These are phyloP conservation scores for Saturnia japonica DNA, from an alignment of 2,888 invertebrate genomes.

Conservation along the genomic window DNA sequence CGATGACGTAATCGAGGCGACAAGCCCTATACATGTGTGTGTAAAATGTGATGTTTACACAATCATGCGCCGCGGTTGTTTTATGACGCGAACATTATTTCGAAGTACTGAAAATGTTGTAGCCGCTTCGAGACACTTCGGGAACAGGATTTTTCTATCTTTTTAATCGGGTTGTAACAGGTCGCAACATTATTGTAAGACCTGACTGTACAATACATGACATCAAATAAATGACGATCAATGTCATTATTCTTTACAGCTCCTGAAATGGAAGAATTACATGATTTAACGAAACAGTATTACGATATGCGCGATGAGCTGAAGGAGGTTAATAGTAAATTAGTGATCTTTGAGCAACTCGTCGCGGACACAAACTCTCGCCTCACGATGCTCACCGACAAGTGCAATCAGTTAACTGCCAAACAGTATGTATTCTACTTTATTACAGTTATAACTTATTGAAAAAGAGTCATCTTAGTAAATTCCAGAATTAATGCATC, in stretches of 20 bases:
- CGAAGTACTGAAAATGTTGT: too few relatives aligned
- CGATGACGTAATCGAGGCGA: too few relatives aligned
- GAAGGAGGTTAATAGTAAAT: slow-evolving; percentile 43
- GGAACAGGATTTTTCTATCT: too few relatives aligned
- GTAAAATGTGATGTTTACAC: too few relatives aligned
- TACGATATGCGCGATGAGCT: slow-evolving; percentile 59
- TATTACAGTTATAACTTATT: neutral
- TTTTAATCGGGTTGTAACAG: too few relatives aligned
- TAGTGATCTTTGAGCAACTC: slow-evolving; percentile 48
- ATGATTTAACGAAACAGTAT: slow-evolving; percentile 55
- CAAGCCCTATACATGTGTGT: too few relatives aligned
- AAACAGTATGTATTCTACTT: slow-evolving; percentile 54
- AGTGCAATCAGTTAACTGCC: slow-evolving; percentile 60
- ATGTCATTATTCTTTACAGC: slow-evolving; percentile 40
- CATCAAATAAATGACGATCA: too few relatives aligned
- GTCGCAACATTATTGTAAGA: too few relatives aligned
- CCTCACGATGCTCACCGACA: slow-evolving; percentile 55
- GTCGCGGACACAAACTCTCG: slow-evolving; percentile 55
- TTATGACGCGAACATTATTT: too few relatives aligned
- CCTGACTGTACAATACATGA: too few relatives aligned
- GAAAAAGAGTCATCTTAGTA: neutral
- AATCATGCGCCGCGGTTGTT: too few relatives aligned
- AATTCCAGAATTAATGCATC: neutral
- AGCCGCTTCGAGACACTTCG: too few relatives aligned
- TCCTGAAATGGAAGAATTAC: slow-evolving; percentile 69